Evolutionary conservation across 2,113 vertebrate species (phyloP).

Genomic region (Lepus americanus): DNA sequence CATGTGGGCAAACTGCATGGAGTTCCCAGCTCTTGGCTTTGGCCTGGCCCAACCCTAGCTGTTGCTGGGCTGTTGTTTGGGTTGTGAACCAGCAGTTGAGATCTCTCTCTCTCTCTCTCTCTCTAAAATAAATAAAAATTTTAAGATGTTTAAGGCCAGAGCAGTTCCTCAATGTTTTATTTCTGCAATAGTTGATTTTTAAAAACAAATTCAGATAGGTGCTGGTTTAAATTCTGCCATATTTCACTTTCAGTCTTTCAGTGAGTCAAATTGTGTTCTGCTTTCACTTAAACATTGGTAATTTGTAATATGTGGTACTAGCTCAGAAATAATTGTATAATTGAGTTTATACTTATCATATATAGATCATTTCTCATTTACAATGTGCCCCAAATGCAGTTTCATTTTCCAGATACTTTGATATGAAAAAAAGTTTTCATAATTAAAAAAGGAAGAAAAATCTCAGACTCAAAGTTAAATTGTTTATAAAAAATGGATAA

Average conservation of each 20-base stretch:
- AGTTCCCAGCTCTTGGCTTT: no score
- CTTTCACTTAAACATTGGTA: conserved; percentile 91
- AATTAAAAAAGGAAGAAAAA: conserved; percentile 24
- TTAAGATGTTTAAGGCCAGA: conserved; percentile 87
- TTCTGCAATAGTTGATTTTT: conserved; percentile 74
- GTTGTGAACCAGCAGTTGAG: no score
- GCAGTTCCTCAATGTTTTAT: conserved; percentile 85
- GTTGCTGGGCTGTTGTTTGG: no score
- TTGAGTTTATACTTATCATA: conserved; percentile 88
- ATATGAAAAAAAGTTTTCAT: conserved; percentile 93
- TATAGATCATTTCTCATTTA: conserved; percentile 91
- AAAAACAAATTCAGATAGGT: conserved; percentile 87
- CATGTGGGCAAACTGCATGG: no score
- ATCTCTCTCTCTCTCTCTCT: no score
- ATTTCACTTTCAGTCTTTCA: conserved; percentile 93
- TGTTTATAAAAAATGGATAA: not conserved
- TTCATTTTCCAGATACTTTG: conserved; percentile 99
- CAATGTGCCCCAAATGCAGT: conserved; percentile 95
- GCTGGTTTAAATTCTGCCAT: conserved; percentile 92
- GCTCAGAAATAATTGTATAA: conserved; percentile 90
- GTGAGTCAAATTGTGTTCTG: conserved; percentile 92
- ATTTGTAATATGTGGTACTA: conserved; percentile 92
- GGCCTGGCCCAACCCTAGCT: no score
- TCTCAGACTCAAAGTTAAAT: no score
- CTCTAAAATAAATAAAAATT: no score